Evolutionary conservation across 2,888 invertebrate genomes (phyloP).

Genomic region (Nebria salina): DNA sequence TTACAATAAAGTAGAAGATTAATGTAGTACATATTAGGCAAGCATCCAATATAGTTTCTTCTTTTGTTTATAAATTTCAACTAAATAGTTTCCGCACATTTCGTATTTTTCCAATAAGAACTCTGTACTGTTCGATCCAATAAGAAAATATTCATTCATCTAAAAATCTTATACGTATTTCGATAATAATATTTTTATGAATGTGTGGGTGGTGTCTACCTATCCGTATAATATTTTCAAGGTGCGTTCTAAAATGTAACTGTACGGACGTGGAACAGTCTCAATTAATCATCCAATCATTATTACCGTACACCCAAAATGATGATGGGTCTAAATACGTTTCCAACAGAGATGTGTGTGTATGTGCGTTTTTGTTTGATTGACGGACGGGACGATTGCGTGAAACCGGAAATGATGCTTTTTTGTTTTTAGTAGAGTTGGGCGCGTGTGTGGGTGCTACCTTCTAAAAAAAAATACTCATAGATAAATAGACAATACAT

Average conservation of each 20-base stretch:
- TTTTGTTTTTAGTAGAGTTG: conserved; percentile 22
- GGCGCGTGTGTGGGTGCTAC: conserved; percentile 29
- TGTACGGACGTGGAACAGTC: not conserved
- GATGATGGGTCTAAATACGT: not conserved
- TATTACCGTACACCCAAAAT: not conserved
- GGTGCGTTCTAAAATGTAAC: not conserved
- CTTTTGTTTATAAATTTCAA: too few species aligned
- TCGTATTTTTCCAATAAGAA: too few species aligned
- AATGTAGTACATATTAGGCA: too few species aligned
- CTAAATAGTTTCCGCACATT: too few species aligned
- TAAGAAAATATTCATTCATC: too few species aligned
- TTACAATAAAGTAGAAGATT: too few species aligned
- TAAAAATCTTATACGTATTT: too few species aligned
- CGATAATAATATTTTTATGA: not conserved
- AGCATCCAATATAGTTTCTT: too few species aligned
- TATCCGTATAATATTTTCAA: not conserved
- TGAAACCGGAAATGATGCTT: conserved; percentile 37
- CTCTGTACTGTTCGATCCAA: too few species aligned
- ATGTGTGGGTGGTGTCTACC: not conserved
- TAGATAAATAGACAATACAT: conserved; percentile 1
- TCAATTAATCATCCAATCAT: conserved; percentile 1
- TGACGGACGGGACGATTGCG: conserved; percentile 26
- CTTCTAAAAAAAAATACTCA: not conserved
- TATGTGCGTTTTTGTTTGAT: conserved; percentile 12
- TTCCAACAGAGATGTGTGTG: conserved; percentile 7